Conservation (phyloP, 2,797 vertebrate species). For the Cetoscarus ocellatus region DNA sequence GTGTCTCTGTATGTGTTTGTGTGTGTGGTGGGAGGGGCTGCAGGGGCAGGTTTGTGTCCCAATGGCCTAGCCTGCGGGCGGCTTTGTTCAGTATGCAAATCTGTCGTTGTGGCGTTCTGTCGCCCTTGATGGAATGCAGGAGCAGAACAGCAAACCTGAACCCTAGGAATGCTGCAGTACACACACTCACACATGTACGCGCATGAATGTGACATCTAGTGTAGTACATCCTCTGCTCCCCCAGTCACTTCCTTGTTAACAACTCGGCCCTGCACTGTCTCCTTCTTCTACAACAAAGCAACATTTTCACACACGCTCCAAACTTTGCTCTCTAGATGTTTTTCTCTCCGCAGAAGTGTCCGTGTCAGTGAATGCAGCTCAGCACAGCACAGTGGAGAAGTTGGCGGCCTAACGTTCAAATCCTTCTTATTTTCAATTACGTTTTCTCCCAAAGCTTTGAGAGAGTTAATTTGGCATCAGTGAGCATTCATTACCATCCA, state of each 20-base stretch:
- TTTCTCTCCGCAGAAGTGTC: constrained; percentile 3
- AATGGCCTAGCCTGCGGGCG: constrained; percentile 78
- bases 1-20: constrained; percentile 14
- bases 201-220: constrained; percentile 19
- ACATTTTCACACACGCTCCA: constrained; percentile 19
- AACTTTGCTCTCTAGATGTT: constrained; percentile 25
- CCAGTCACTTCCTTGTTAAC: constrained; percentile 55
- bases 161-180: constrained; percentile 67
- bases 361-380: constrained; percentile 14
- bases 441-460: constrained; percentile 43
- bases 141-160: constrained; percentile 64
- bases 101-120: constrained; percentile 68
- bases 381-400: constrained; percentile 8
- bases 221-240: constrained; percentile 30
- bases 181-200: neutral
- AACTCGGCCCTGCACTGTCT: constrained; percentile 48
- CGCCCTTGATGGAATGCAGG: constrained; percentile 81
- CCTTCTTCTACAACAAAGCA: constrained; percentile 19
- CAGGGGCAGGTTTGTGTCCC: constrained; percentile 79
- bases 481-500: constrained; percentile 52
- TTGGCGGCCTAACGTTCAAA: constrained; percentile 34
- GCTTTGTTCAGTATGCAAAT: constrained; percentile 88
- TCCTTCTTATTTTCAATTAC: constrained; percentile 62
- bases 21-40: constrained; percentile 60
- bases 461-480: constrained; percentile 62